Percentiles rank a stretch among this genome's conserved stretches.
These are phyloP conservation scores for Temnothorax longispinosus DNA, from an alignment of 1,140 invertebrate genomes.

Conservation along the genomic window DNA sequence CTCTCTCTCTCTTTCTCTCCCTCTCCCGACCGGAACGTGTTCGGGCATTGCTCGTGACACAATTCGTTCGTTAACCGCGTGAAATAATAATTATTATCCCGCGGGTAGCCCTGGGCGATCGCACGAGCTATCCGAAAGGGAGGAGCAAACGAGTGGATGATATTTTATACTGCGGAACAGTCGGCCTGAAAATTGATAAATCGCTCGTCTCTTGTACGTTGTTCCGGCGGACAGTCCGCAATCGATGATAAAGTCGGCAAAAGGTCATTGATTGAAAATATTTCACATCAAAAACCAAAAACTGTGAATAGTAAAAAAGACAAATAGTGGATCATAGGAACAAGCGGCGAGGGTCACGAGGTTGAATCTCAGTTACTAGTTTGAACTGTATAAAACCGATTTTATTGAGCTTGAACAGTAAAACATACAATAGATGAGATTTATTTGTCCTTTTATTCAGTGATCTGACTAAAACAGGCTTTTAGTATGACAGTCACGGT, in stretches of 20 bases:
- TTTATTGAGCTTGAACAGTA: constrained; percentile 30
- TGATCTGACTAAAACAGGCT: neutral
- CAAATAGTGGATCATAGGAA: constrained; percentile 44
- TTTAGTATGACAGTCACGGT: neutral
- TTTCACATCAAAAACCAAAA: constrained; percentile 45
- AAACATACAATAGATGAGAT: constrained; percentile 41
- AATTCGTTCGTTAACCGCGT: constrained; percentile 80
- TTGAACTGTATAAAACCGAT: constrained; percentile 35
- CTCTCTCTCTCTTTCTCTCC: neutral
- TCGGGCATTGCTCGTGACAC: constrained; percentile 73
- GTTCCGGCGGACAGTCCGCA: constrained; percentile 36
- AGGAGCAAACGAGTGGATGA: constrained; percentile 45
- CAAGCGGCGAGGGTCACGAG: neutral
- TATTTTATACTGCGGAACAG: constrained; percentile 72
- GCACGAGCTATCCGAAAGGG: constrained; percentile 45
- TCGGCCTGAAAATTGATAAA: constrained; percentile 74
- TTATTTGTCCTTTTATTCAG: constrained; percentile 36
- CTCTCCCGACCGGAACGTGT: constrained; percentile 8
- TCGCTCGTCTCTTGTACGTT: constrained; percentile 65
- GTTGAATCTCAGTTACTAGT: constrained; percentile 23
- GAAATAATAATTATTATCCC: constrained; percentile 78
- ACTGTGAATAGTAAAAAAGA: constrained; percentile 38
- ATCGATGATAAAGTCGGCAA: constrained; percentile 52
- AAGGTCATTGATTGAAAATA: constrained; percentile 61
- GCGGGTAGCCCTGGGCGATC: constrained; percentile 63